Conservation (phyloP, 2,888 invertebrate genomes). For the Tachystola acroxantha region DNA sequence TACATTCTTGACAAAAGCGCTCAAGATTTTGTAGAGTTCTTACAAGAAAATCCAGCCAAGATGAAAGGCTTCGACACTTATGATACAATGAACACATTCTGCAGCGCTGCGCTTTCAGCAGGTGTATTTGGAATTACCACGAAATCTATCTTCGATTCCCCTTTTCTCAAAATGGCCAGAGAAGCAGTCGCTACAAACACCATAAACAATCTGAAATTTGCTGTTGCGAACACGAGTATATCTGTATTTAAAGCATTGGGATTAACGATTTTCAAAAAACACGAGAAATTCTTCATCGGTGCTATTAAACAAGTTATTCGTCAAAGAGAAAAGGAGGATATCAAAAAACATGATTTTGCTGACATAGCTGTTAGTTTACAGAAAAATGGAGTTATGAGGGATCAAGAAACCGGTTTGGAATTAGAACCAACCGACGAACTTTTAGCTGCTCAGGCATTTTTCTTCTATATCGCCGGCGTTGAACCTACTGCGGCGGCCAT, state of each 20-base stretch:
- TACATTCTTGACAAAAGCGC: conserved; percentile 32
- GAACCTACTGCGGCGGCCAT: conserved; percentile 50
- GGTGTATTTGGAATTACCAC: conserved; percentile 44
- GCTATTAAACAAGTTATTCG: conserved; percentile 44
- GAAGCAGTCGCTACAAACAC: conserved; percentile 13
- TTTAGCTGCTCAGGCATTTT: conserved; percentile 50
- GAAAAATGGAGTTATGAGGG: conserved; percentile 36
- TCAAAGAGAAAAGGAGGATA: conserved; percentile 32
- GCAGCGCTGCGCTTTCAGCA: conserved; percentile 31
- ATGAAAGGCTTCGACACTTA: conserved; percentile 25
- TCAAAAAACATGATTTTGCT: conserved; percentile 45
- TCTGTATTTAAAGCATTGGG: conserved; percentile 23
- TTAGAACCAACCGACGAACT: conserved; percentile 48
- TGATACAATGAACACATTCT: conserved; percentile 21
- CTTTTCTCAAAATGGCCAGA: conserved; percentile 25
- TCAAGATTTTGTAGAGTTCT: conserved; percentile 24
- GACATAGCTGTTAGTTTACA: conserved; percentile 48
- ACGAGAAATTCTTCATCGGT: conserved; percentile 44
- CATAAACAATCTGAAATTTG: conserved; percentile 18
- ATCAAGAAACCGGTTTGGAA: conserved; percentile 34
- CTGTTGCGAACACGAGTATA: conserved; percentile 14
- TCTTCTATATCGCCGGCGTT: conserved; percentile 56
- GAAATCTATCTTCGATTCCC: conserved; percentile 44
- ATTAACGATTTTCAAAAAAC: conserved; percentile 36
- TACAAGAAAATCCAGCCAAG: conserved; percentile 29